These are phyloP conservation scores for Dendronephthya gigantea DNA, from an alignment of 64 coral and sea anemone species.

Conservation along the genomic window DNA sequence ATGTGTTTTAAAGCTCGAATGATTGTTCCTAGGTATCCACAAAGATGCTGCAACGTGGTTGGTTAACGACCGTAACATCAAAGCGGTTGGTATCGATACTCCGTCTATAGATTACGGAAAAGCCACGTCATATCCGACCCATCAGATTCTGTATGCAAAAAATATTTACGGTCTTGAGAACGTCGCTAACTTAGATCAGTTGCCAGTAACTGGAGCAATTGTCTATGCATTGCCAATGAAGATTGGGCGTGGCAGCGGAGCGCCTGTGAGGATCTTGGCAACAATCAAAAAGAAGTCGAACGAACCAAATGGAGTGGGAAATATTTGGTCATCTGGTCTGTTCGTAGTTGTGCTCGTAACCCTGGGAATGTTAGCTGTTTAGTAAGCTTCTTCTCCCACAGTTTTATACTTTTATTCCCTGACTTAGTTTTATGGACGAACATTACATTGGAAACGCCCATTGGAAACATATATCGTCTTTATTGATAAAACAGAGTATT, in stretches of 20 bases:
- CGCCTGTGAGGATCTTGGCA: conserved; percentile 34
- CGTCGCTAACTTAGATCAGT: conserved; percentile 36
- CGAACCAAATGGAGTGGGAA: background rate
- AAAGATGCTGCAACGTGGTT: conserved; percentile 8
- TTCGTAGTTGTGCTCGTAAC: background rate
- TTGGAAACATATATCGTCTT: too few relatives aligned
- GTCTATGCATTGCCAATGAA: conserved; percentile 37
- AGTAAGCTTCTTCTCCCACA: background rate
- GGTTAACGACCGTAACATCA: conserved; percentile 6
- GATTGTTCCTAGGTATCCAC: conserved; percentile 14
- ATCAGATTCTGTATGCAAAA: background rate
- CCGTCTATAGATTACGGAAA: conserved; percentile 28
- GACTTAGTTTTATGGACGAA: too few relatives aligned
- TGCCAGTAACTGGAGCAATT: conserved; percentile 33
- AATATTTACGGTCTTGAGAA: conserved; percentile 40
- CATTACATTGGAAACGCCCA: too few relatives aligned
- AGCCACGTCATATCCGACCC: background rate
- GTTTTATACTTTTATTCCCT: too few relatives aligned
- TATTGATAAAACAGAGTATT: too few relatives aligned
- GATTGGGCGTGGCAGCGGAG: conserved; percentile 33
- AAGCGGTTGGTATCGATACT: conserved; percentile 30
- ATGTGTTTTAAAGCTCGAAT: background rate
- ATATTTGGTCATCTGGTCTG: background rate
- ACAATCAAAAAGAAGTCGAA: background rate
- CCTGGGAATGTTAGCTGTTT: background rate